Evolutionary conservation across 1,140 invertebrate genomes (phyloP).

Genomic region (Pseudomyrmex dendroicus): DNA sequence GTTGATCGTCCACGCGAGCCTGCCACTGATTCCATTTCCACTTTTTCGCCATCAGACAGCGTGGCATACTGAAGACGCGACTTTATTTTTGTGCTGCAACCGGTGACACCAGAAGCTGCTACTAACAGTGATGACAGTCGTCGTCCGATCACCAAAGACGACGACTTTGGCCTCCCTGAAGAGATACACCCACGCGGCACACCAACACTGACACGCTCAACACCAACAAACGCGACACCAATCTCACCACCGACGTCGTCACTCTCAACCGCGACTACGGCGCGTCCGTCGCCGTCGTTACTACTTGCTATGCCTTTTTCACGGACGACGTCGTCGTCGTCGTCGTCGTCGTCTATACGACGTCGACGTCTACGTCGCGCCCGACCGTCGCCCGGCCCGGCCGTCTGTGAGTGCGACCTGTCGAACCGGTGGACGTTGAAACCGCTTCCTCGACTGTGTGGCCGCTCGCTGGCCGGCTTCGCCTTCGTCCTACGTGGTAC

Average conservation of each 20-base stretch:
- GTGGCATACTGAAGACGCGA: conserved; percentile 87
- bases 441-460: conserved; percentile 33
- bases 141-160: conserved; percentile 25
- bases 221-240: conserved; percentile 56
- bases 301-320: conserved; percentile 21
- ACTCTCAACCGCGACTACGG: conserved; percentile 47
- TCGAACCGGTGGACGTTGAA: conserved; percentile 28
- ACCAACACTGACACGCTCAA: conserved; percentile 65
- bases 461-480: conserved; percentile 55
- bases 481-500: conserved; percentile 66
- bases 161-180: conserved; percentile 16
- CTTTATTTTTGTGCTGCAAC: conserved; percentile 3
- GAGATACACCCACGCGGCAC: conserved; percentile 33
- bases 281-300: conserved; percentile 35
- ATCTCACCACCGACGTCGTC: conserved; percentile 62
- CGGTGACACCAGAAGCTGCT: not conserved
- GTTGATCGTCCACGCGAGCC: conserved; percentile 87
- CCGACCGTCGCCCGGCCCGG: conserved; percentile 65
- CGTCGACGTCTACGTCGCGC: conserved; percentile 75
- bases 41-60: conserved; percentile 95
- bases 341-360: conserved; percentile 63
- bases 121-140: conserved; percentile 10
- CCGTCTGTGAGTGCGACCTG: conserved; percentile 43
- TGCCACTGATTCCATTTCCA: conserved; percentile 94
- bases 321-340: conserved; percentile 28